Percentiles rank a stretch among this genome's conserved stretches.
Conservation (phyloP, 1,140 invertebrate genomes). For the Ceratina calcarata region DNA sequence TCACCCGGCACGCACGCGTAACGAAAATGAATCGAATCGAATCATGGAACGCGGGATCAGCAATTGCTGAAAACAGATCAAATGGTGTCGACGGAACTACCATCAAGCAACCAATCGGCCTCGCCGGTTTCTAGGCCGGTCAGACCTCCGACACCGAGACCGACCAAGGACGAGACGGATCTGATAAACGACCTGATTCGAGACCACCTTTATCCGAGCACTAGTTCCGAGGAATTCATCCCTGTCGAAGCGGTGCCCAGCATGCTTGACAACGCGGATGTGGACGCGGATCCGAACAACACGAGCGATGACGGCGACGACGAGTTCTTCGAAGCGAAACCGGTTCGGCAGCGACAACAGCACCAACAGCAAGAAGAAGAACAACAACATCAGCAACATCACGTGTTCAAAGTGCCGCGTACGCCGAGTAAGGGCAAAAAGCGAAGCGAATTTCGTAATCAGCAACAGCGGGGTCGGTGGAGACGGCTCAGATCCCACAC, state of each 20-base stretch:
- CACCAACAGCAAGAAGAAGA: not conserved
- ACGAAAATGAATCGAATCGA: conserved; percentile 27
- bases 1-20: not conserved
- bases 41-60: conserved; percentile 54
- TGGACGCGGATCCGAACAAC: not conserved
- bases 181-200: not conserved
- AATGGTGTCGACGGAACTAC: conserved; percentile 59
- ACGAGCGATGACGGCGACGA: conserved; percentile 35
- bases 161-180: conserved; percentile 33
- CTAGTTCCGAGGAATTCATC: not conserved
- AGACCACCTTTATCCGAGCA: not conserved
- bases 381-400: not conserved
- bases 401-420: too few species aligned
- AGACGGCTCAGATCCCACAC: conserved; percentile 17
- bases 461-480: not conserved
- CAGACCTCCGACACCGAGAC: conserved; percentile 60
- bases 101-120: conserved; percentile 72
- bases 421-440: conserved; percentile 17
- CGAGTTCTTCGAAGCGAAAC: not conserved
- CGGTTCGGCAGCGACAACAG: not conserved
- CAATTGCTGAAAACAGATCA: conserved; percentile 68
- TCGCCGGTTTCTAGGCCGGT: conserved; percentile 78
- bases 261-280: not conserved
- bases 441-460: conserved; percentile 28
- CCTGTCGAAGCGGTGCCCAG: not conserved